Conservation (phyloP, 1,140 invertebrate species). For the Drosophila mojavensis region DNA sequence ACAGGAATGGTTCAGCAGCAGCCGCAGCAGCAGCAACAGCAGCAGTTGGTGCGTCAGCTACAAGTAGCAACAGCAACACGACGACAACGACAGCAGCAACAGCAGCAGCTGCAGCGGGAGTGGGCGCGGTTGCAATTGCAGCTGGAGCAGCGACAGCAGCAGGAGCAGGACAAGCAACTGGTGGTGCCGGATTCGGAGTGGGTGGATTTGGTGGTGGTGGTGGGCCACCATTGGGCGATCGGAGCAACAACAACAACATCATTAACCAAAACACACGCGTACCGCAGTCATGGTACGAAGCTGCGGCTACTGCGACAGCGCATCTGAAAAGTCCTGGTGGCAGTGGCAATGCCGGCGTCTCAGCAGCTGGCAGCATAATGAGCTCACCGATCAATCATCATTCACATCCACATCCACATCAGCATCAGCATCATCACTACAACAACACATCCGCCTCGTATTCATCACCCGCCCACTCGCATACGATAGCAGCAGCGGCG, state of each 20-base stretch:
- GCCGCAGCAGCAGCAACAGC: slow-evolving; percentile 40
- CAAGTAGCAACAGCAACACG: slow-evolving; percentile 46
- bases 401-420: slow-evolving; percentile 50
- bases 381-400: slow-evolving; percentile 77
- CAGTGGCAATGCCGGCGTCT: slow-evolving; percentile 83
- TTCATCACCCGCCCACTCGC: slow-evolving; percentile 68
- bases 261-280: slow-evolving; percentile 73
- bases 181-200: slow-evolving; percentile 25
- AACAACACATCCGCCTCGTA: slow-evolving; percentile 68
- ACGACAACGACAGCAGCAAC: slow-evolving; percentile 57
- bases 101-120: slow-evolving; percentile 55
- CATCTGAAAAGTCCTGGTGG: slow-evolving; percentile 83
- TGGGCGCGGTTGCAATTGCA: slow-evolving; percentile 46
- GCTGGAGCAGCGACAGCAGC: slow-evolving; percentile 54
- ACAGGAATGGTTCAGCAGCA: slow-evolving; percentile 75
- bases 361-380: slow-evolving; percentile 74
- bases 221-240: slow-evolving; percentile 68
- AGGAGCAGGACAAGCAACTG: slow-evolving; percentile 35
- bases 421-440: slow-evolving; percentile 32
- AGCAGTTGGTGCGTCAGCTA: slow-evolving; percentile 62
- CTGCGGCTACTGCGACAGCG: slow-evolving; percentile 74
- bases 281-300: slow-evolving; percentile 83
- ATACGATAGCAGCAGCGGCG: slow-evolving; percentile 48
- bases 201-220: slow-evolving; percentile 83
- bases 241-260: slow-evolving; percentile 71